Base-by-base conservation (phyloP, 2,113 vertebrate species). In the Chelonoidis abingdonii region DNA sequence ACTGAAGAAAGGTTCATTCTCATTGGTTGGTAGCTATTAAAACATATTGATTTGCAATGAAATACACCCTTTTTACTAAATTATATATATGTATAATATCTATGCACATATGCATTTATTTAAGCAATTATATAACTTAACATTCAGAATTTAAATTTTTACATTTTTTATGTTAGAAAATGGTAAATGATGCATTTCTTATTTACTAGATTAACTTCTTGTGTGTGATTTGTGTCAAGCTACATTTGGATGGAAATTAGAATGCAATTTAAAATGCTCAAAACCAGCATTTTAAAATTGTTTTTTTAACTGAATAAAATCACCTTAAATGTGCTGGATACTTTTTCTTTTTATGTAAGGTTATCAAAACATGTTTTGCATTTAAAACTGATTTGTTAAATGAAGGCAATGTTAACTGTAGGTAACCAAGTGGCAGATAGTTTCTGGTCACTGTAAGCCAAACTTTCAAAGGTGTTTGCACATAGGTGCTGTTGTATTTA, bases 371-470 rank as follows among this genome's bases (percentile, higher is more conserved):
- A 17, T 78, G 0, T 88, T 86, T 90, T 94, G 8, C 7, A 24
- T 29, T 92, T 94, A 86, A 49, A 47, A 89, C 84, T 49, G 3
- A 35, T 95, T 93, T n/a, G 62, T n/a, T 69, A 88, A 59, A 94
- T 86, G 83, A 82, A 95, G 31, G 7, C 50, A 7, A 4, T 92
- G 44, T 88, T 87, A 81, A 54, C n/a, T 89, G 50, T 81, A 75
- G 57, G 38, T 35, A 25, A 10, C 89, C 52, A 95, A 83, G 72
- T 91, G 8, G 5, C 10, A 54, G 52, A 65, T 92, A 83, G 38
- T 83, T 95, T 76, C 81, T 91, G 81, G 27, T 88, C 72, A 25
- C 72, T 24, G n/a, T 22, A 25, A 25, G 72, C 41, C 41, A 76
- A 13, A 41, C 24, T 76, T 95, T 62, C 86, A 84, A 79, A 94